Conservation (phyloP, 2,888 invertebrate species). For the Drosophila conformis region DNA sequence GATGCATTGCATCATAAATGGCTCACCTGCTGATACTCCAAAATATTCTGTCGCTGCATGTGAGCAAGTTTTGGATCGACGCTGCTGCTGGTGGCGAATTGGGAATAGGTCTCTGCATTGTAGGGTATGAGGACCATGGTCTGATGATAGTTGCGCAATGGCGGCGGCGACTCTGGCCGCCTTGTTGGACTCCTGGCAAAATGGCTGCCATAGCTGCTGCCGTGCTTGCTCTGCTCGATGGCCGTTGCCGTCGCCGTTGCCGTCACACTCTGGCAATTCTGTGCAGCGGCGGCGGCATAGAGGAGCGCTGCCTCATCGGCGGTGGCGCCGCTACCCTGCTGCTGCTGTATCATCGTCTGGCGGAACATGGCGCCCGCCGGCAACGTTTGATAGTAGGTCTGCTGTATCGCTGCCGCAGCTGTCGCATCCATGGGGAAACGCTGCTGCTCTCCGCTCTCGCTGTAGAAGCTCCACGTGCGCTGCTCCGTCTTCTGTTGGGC, state of each 20-base stretch:
- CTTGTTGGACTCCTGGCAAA: slow-evolving; percentile 85
- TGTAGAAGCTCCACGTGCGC: slow-evolving; percentile 84
- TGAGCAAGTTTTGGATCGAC: slow-evolving; percentile 83
- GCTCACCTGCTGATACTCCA: slow-evolving; percentile 85
- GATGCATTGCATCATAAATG: not conserved
- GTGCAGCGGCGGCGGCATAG: slow-evolving; percentile 77
- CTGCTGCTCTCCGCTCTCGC: slow-evolving; percentile 81
- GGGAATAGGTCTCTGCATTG: slow-evolving; percentile 85
- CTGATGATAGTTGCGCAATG: slow-evolving; percentile 89
- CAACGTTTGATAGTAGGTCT: slow-evolving; percentile 84
- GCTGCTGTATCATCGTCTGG: slow-evolving; percentile 84
- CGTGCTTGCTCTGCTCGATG: slow-evolving; percentile 79
- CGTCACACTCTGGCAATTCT: slow-evolving; percentile 83
- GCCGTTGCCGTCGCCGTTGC: slow-evolving; percentile 53
- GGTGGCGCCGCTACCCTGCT: slow-evolving; percentile 60
- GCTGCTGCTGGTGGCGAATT: slow-evolving; percentile 82
- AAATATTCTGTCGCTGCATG: slow-evolving; percentile 84
- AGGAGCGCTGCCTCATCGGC: slow-evolving; percentile 83
- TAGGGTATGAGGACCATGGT: slow-evolving; percentile 90
- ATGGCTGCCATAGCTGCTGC: slow-evolving; percentile 81
- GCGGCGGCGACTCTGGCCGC: slow-evolving; percentile 90
- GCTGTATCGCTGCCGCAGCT: slow-evolving; percentile 73
- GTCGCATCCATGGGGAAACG: slow-evolving; percentile 79
- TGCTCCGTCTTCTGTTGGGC: slow-evolving; percentile 84
- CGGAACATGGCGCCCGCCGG: slow-evolving; percentile 84